Conservation (phyloP, 64 coral and sea anemone genomes). For the Actinia tenebrosa region DNA sequence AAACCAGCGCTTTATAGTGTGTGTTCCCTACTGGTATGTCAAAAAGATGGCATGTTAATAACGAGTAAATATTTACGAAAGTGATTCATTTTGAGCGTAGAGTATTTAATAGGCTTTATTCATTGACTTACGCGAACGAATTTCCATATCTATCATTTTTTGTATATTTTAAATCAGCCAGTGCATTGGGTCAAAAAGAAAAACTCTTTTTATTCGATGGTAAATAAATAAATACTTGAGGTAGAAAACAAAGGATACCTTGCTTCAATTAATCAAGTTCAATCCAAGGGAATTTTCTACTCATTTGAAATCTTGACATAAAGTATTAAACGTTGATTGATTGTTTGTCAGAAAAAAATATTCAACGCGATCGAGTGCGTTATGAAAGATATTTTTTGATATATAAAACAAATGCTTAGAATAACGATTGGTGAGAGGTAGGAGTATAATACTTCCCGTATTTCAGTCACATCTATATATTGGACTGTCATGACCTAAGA, state of each 20-base stretch:
- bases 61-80: neutral
- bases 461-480: too few relatives aligned
- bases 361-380: too few relatives aligned
- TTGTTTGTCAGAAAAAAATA: too few relatives aligned
- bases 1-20: neutral
- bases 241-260: too few relatives aligned
- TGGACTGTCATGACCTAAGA: too few relatives aligned
- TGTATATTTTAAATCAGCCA: neutral
- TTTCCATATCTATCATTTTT: neutral
- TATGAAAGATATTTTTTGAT: too few relatives aligned
- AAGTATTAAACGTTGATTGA: neutral
- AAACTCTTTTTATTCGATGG: too few relatives aligned
- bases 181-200: too few relatives aligned
- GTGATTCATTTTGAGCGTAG: neutral
- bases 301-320: neutral
- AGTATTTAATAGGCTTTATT: neutral
- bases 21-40: neutral
- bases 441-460: too few relatives aligned
- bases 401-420: too few relatives aligned
- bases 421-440: too few relatives aligned
- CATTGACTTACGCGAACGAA: neutral
- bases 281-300: neutral
- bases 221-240: too few relatives aligned
- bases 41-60: neutral
- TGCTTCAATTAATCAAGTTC: neutral